Percentiles rank a stretch among this genome's conserved stretches.
Conservation (phyloP, 2,113 vertebrate genomes). For the Hydrochoerus hydrochaeris region DNA sequence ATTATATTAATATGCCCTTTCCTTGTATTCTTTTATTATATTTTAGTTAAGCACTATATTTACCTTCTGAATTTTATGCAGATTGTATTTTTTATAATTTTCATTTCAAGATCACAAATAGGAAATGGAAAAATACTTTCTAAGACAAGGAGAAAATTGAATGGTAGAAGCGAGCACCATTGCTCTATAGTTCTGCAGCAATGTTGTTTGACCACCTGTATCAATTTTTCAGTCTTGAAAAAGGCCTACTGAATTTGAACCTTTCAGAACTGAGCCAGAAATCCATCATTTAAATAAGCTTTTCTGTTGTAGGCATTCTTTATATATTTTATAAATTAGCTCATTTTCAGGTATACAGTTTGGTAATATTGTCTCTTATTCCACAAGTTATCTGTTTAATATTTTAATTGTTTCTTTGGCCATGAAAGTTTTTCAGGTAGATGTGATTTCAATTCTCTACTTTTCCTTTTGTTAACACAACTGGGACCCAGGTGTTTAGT, state of each 20-base stretch:
- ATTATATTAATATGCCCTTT: not conserved
- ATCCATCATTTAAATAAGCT: not conserved
- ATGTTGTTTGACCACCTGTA: not conserved
- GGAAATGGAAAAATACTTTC: not conserved
- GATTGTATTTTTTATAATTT: not conserved
- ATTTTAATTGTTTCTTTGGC: not conserved
- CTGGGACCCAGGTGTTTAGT: not conserved
- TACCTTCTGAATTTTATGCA: not conserved
- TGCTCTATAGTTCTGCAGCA: not conserved
- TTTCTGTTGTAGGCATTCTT: not conserved
- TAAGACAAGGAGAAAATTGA: not conserved
- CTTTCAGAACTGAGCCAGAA: not conserved
- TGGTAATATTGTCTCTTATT: not conserved
- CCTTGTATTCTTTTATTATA: not conserved
- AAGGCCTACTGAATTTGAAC: not conserved
- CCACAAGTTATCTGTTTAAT: not conserved
- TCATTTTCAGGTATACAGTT: not conserved
- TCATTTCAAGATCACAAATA: not conserved
- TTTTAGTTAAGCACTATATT: not conserved
- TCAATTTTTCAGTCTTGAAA: not conserved
- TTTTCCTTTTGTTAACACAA: not conserved
- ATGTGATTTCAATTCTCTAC: not conserved
- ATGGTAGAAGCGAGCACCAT: not conserved
- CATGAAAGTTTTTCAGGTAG: not conserved
- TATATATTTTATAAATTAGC: not conserved